Base-by-base conservation (phyloP, 2,888 invertebrate species). In the Endotricha flammealis region DNA sequence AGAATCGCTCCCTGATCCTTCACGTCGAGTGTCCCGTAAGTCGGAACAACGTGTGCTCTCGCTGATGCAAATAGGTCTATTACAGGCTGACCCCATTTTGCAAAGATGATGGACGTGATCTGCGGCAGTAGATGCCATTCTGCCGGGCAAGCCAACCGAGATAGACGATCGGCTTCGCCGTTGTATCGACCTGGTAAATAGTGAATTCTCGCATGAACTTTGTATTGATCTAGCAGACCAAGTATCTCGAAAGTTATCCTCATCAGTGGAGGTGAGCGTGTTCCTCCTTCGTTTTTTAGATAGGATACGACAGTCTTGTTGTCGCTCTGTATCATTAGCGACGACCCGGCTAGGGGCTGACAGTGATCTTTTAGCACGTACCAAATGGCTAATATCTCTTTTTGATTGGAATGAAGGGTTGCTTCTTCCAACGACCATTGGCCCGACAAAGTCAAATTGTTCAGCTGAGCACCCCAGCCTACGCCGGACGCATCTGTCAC, bases 201-300 rank as follows among this genome's bases (percentile, higher is more conserved):
- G n/a, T n/a, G n/a, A n/a, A n/a, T n/a, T n/a, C n/a, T n/a, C n/a
- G n/a, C n/a, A n/a, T n/a, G n/a, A n/a, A n/a, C n/a, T 43, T 5
- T 9, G 10, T 1, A 16, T 16, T 16, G 4, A 29, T 37, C 31
- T 11, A 46, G 8, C 5, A 29, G 9, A 17, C 12, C 13, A 10
- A 35, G 33, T 2, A 41, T 22, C 20, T 34, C 23, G 17, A 17
- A 17, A 6, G 45, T 43, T 11, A 48, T 2, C 1, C 32, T 20
- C 37, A 43, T 36, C 7, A 42, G 9, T 7, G 22, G 12, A 5
- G 12, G 8, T 11, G 46, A 44, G 20, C 33, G 25, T n/a, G 36
- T 32, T 3, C 44, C 43, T 5, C 45, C 45, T 12, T 41, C 39
- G 17, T 43, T 48, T 10, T 29, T 32, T 6, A 48, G 12, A 20